Percentiles rank a stretch among this genome's conserved stretches.
Evolutionary conservation across 2,888 invertebrate genomes (phyloP).

Genomic region (Calliphora vomitoria): DNA sequence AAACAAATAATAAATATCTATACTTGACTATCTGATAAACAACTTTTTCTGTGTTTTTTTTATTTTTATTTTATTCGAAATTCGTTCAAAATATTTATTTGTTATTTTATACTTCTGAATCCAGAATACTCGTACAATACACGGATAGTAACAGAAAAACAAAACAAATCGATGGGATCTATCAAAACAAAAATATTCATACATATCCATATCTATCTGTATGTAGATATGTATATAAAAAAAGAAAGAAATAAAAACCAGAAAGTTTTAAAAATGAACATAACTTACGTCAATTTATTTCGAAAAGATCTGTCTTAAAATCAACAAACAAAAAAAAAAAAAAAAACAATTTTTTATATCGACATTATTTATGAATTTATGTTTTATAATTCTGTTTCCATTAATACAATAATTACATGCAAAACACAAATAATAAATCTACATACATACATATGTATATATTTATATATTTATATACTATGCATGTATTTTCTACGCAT

Average conservation of each 20-base stretch:
- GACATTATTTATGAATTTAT: not conserved
- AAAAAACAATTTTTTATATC: not conserved
- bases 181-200: not conserved
- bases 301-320: not conserved
- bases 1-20: not conserved
- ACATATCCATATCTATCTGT: not conserved
- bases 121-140: not conserved
- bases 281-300: slow-evolving; percentile 37
- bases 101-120: not conserved
- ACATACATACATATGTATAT: too few relatives aligned
- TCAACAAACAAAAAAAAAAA: not conserved
- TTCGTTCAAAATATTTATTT: not conserved
- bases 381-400: not conserved
- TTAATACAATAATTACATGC: not conserved
- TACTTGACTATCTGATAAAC: not conserved
- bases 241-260: slow-evolving; percentile 22
- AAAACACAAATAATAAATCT: not conserved
- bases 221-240: too few relatives aligned
- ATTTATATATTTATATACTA: too few relatives aligned
- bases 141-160: not conserved
- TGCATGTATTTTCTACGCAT: too few relatives aligned
- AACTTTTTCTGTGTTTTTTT: not conserved
- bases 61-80: not conserved
- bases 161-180: not conserved
- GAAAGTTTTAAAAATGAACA: slow-evolving; percentile 20